Percentiles rank a stretch among this genome's conserved stretches.
Evolutionary conservation across 1,140 invertebrate genomes (phyloP).

Genomic region (Trichonephila inaurata): DNA sequence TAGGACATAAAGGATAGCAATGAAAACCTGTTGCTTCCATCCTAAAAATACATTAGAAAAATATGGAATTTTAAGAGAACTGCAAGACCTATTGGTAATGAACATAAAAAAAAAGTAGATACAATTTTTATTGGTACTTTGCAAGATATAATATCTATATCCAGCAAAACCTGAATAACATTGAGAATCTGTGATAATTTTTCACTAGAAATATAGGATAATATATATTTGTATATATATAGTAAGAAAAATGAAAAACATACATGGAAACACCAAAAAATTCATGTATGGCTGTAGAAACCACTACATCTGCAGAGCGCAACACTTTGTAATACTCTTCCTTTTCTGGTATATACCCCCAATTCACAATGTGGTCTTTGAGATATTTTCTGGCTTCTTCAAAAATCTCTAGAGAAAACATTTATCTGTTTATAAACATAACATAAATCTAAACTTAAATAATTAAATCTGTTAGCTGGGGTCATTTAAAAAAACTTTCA

Average conservation of each 20-base stretch:
- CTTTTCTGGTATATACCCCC: conserved; percentile 84
- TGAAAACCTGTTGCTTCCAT: conserved; percentile 86
- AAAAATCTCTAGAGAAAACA: conserved; percentile 81
- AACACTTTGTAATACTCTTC: conserved; percentile 85
- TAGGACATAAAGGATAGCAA: conserved; percentile 87
- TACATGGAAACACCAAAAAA: conserved; percentile 89
- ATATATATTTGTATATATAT: neutral
- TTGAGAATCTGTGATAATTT: neutral
- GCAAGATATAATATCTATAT: neutral
- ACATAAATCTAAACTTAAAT: no score
- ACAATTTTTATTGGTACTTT: neutral
- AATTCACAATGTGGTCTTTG: conserved; percentile 83
- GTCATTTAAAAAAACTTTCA: no score
- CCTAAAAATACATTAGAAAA: conserved; percentile 80
- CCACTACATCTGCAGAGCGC: conserved; percentile 84
- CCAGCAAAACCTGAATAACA: neutral
- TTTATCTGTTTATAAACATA: no score
- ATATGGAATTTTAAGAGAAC: neutral
- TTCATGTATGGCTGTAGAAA: conserved; percentile 89
- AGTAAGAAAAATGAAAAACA: conserved; percentile 75
- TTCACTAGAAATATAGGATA: no score
- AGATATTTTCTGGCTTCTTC: conserved; percentile 82
- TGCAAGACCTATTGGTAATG: neutral
- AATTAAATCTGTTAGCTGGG: no score
- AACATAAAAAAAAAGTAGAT: neutral